A percentile compares a stretch with the other conserved stretches of the same genome.
These are phyloP conservation scores for Gambusia yucatana DNA, from an alignment of 2,797 vertebrate species.

Conservation along the genomic window DNA sequence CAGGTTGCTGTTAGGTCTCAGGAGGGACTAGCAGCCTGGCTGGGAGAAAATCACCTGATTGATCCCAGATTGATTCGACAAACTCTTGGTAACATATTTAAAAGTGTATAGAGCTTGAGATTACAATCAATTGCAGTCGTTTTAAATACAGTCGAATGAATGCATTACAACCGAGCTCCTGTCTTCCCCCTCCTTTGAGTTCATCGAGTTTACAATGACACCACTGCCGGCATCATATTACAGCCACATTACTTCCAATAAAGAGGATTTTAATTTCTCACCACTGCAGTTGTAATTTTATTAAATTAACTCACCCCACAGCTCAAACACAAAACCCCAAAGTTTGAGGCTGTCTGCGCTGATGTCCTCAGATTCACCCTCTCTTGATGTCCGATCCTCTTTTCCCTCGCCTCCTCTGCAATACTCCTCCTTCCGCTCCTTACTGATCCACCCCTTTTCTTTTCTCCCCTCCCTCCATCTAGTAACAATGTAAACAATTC, in stretches of 20 bases:
- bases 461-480: conserved; percentile 65
- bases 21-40: background rate
- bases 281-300: conserved; percentile 27
- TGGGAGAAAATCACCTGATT: conserved; percentile 24
- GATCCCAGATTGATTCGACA: conserved; percentile 32
- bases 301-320: conserved; percentile 64
- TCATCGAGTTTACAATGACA: conserved; percentile 68
- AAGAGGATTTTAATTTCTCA: conserved; percentile 22
- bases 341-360: conserved; percentile 40
- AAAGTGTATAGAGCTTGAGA: conserved; percentile 35
- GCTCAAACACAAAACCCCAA: conserved; percentile 44
- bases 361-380: conserved; percentile 71
- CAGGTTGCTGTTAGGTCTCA: conserved; percentile 40
- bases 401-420: conserved; percentile 46
- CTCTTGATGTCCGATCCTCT: conserved; percentile 59
- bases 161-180: conserved; percentile 34
- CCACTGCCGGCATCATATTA: conserved; percentile 49
- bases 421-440: conserved; percentile 62
- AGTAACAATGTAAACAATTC: conserved; percentile 73
- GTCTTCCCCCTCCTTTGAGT: conserved; percentile 54
- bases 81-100: conserved; percentile 35
- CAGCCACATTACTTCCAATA: conserved; percentile 40
- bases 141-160: conserved; percentile 43
- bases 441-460: conserved; percentile 50
- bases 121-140: conserved; percentile 42